Evolutionary conservation across 2,888 invertebrate species (phyloP), one percentile per base, ranked within the genome.

Genomic region (Orthonychiurus folsomi): DNA sequence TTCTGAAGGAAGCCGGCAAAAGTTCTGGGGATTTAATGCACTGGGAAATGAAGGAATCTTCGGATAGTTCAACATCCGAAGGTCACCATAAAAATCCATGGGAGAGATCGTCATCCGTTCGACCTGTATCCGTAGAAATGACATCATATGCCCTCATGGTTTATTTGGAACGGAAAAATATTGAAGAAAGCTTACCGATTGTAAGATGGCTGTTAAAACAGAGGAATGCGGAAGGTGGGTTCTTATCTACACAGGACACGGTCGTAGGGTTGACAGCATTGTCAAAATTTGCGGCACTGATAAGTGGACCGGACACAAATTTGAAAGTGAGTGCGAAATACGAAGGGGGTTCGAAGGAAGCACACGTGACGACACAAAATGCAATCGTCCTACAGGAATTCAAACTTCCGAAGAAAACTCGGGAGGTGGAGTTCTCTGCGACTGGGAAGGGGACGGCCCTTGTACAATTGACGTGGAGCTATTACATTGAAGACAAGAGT

Each of bases 41-140:
- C 86, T 94, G 93, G 93, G 84, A 85, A 53, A 86, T 87, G 65
- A n/a, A n/a, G n/a, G n/a, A n/a, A n/a, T n/a, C n/a, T n/a, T n/a
- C n/a, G 12, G 24, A 28, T 47, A 2, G 26, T 12, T 3, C 12
- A 5, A 15, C 20, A 57, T 26, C 62, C 62, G 1, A 57, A 58
- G 62, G 58, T 52, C 21, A 25, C 28, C 12, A 26, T 23, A 37
- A 15, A 37, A 37, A 37, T 37, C 5, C 37, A 9, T 12, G 3
- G 12, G 9, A 12, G 3, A 52, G n/a, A 20, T 20, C 52, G 9
- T 3, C 3, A 23, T 5, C 52, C 3, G 21, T 27, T 2, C 55
- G 37, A 24, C 64, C 69, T 1, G 64, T 63, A 1, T 56, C 69
- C 0, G 67, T 95, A 2, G 89, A 91, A 77, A 89, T 91, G 73